phyloP scores from a whole-genome alignment of 2,113 vertebrate species.

The Anolis sagrei region DNA sequence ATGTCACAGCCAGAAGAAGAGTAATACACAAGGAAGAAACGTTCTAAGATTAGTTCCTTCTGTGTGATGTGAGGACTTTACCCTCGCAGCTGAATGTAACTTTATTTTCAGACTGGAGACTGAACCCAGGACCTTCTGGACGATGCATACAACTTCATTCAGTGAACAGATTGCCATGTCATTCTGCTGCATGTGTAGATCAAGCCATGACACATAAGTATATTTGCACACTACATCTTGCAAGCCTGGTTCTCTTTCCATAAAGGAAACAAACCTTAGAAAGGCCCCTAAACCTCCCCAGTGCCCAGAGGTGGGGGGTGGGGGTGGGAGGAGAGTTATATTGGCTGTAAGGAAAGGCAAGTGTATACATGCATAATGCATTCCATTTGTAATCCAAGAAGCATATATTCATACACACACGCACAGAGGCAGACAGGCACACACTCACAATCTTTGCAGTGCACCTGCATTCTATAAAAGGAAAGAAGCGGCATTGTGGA shows the following conservation, averaged over 20 bases:
- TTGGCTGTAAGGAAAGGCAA: constrained; percentile 4
- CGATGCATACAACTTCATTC: background rate
- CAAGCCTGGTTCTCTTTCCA: constrained; percentile 3
- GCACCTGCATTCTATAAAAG: constrained; percentile 49
- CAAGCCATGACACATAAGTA: background rate
- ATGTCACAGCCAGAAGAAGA: background rate
- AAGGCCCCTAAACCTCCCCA: constrained; percentile 22
- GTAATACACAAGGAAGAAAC: background rate
- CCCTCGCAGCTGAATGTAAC: background rate
- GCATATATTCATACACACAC: fast-evolving
- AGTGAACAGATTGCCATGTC: background rate
- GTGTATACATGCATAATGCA: background rate
- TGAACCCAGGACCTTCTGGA: background rate
- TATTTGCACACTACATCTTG: background rate
- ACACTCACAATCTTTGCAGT: background rate
- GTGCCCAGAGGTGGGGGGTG: background rate
- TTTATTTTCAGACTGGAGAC: background rate
- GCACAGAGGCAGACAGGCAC: fast-evolving
- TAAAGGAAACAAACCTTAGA: constrained; percentile 3
- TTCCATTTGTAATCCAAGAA: constrained; percentile 38
- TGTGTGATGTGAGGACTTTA: background rate
- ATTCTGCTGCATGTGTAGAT: background rate
- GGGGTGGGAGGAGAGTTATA: background rate
- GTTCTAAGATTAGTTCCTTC: background rate
- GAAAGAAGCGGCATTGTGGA: constrained; percentile 28